These are phyloP conservation scores for Procambarus virginalis DNA, from an alignment of 1,140 invertebrate species.

Conservation along the genomic window DNA sequence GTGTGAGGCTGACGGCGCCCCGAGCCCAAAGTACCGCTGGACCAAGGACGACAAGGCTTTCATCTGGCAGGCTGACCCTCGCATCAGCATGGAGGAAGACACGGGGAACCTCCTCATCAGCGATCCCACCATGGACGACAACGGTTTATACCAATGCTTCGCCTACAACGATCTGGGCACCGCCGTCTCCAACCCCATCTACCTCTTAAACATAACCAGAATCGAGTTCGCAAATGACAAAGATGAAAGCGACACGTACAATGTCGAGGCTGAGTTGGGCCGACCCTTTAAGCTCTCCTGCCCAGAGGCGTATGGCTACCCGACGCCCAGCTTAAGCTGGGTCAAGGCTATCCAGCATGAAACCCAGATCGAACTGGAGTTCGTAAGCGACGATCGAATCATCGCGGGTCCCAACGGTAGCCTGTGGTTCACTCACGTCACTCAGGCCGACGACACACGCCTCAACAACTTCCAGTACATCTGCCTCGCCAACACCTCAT, in stretches of 20 bases:
- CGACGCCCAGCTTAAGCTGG: constrained; percentile 61
- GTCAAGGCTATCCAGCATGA: constrained; percentile 37
- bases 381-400: constrained; percentile 54
- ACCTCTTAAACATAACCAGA: constrained; percentile 61
- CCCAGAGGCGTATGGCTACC: constrained; percentile 59
- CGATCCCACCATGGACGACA: constrained; percentile 57
- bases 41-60: constrained; percentile 47
- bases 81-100: constrained; percentile 56
- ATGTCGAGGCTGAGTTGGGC: constrained; percentile 62
- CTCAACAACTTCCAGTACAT: constrained; percentile 51
- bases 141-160: constrained; percentile 68
- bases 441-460: constrained; percentile 43
- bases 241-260: constrained; percentile 27
- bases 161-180: constrained; percentile 68
- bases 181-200: constrained; percentile 51
- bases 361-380: constrained; percentile 42
- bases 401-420: constrained; percentile 55
- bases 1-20: constrained; percentile 58
- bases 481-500: constrained; percentile 52
- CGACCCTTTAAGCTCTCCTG: constrained; percentile 65
- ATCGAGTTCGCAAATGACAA: constrained; percentile 54
- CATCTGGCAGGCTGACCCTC: constrained; percentile 57
- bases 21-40: constrained; percentile 60
- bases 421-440: constrained; percentile 61
- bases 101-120: constrained; percentile 66